phyloP scores from a whole-genome alignment of 2,888 invertebrate species.

The Anticlea derivata region DNA sequence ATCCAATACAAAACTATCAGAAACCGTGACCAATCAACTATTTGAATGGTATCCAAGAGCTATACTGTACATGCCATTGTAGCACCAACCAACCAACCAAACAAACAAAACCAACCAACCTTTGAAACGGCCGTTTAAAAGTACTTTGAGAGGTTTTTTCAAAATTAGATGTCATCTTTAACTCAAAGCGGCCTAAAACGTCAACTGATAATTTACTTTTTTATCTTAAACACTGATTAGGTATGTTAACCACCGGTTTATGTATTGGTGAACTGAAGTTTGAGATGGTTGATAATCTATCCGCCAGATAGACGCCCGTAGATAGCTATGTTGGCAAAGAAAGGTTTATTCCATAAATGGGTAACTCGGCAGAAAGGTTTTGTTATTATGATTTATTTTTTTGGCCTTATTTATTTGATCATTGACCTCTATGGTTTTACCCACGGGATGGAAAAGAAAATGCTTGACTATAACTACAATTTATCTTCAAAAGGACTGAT shows the following conservation, averaged over 20 bases:
- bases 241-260: not conserved
- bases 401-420: not conserved
- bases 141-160: no score
- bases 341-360: conserved; percentile 4
- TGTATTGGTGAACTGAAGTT: not conserved
- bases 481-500: no score
- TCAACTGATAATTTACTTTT: no score
- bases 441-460: not conserved
- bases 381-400: conserved; percentile 4
- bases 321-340: conserved; percentile 7
- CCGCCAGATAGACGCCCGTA: conserved; percentile 18
- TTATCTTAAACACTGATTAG: no score
- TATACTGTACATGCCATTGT: conserved; percentile 18
- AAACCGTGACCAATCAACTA: conserved; percentile 26
- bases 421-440: not conserved
- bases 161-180: no score
- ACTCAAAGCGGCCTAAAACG: no score
- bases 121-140: no score
- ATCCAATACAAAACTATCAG: conserved; percentile 4
- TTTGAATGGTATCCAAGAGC: conserved; percentile 19
- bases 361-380: conserved; percentile 1
- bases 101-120: not conserved
- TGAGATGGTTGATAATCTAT: conserved; percentile 22
- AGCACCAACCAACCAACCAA: no score
- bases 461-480: no score